These are phyloP conservation scores for Allygus modestus DNA, from an alignment of 2,888 invertebrate species.

Conservation along the genomic window DNA sequence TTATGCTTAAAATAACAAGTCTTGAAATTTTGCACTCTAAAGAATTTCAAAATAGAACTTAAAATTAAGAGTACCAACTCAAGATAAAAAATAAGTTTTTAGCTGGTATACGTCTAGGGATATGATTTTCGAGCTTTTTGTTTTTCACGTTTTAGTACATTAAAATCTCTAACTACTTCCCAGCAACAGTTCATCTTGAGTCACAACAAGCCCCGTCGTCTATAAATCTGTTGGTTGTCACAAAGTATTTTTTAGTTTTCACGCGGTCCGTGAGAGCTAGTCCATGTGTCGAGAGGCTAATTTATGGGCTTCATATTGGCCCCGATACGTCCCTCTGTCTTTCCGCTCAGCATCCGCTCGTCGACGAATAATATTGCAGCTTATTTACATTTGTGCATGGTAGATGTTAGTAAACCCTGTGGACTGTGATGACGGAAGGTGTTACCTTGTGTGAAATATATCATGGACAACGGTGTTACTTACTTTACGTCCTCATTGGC, in stretches of 20 bases:
- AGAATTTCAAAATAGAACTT: too few species aligned
- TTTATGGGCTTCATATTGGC: conserved; percentile 49
- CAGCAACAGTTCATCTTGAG: conserved; percentile 26
- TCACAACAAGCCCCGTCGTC: conserved; percentile 40
- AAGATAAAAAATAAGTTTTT: too few species aligned
- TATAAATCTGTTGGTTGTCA: conserved; percentile 43
- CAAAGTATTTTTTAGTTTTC: conserved; percentile 52
- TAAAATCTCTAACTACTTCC: not conserved
- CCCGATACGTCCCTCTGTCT: conserved; percentile 28
- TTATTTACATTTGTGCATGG: not conserved
- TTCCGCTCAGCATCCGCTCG: conserved; percentile 23
- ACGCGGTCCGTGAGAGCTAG: conserved; percentile 41
- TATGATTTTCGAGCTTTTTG: not conserved
- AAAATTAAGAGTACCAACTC: too few species aligned
- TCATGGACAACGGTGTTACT: too few species aligned
- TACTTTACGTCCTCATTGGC: too few species aligned
- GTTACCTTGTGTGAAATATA: too few species aligned
- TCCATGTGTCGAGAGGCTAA: conserved; percentile 47
- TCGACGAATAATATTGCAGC: not conserved
- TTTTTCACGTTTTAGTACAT: not conserved
- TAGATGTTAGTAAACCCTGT: too few species aligned
- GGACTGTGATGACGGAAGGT: too few species aligned
- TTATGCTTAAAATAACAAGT: too few species aligned
- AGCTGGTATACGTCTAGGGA: too few species aligned
- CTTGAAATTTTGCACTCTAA: too few species aligned